Percentiles rank a stretch among this genome's conserved stretches.
Conservation (phyloP, 2,888 invertebrate species). For the Tiliacea aurago region DNA sequence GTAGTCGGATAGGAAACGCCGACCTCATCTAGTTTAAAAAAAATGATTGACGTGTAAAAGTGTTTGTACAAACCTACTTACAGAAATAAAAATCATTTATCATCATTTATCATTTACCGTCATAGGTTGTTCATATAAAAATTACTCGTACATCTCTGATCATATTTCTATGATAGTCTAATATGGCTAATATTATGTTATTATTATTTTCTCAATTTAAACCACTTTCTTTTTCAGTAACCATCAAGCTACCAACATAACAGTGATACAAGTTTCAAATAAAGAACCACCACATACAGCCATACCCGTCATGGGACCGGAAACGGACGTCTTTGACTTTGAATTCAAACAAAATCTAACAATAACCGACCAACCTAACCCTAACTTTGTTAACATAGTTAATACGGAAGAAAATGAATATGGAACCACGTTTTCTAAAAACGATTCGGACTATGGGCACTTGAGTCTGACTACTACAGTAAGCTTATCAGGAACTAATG, state of each 20-base stretch:
- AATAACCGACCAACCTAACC: constrained; percentile 63
- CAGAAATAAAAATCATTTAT: no score
- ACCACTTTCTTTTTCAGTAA: constrained; percentile 67
- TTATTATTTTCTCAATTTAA: no score
- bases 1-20: no score
- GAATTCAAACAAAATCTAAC: constrained; percentile 75
- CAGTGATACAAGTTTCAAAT: constrained; percentile 91
- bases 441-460: constrained; percentile 83
- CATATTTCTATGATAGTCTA: no score
- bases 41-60: no score
- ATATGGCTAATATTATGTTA: no score
- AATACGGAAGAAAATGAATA: constrained; percentile 83
- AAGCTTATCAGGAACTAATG: constrained; percentile 74
- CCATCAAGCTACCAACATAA: constrained; percentile 86
- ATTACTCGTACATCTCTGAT: no score
- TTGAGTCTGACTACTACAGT: constrained; percentile 85
- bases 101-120: no score
- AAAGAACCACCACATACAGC: constrained; percentile 86
- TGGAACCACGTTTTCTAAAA: constrained; percentile 79
- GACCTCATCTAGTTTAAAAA: no score
- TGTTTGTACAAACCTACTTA: no score
- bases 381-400: constrained; percentile 83
- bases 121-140: no score
- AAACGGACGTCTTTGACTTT: constrained; percentile 82
- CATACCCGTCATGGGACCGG: constrained; percentile 81